Evolutionary conservation across 2,113 vertebrate species (phyloP).

Genomic region (Megaceryle maxima): DNA sequence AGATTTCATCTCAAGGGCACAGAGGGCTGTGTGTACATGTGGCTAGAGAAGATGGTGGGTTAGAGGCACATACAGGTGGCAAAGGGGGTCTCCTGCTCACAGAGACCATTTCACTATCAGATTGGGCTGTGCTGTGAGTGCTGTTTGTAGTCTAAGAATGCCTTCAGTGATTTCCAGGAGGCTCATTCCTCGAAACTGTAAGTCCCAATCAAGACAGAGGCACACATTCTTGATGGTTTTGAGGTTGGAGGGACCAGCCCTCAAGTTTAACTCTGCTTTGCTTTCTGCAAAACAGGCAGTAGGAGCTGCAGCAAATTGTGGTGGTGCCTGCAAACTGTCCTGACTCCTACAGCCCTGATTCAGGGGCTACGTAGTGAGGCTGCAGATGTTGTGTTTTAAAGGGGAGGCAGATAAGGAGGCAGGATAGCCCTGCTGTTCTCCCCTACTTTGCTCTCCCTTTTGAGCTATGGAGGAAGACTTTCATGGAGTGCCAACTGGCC

Average conservation of each 20-base stretch:
- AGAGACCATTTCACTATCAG: neutral
- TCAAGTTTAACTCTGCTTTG: neutral
- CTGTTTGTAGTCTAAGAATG: neutral
- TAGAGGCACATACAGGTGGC: neutral
- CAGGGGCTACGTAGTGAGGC: rapidly evolving
- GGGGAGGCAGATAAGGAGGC: neutral
- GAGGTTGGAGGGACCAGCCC: neutral
- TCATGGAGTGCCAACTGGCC: no score
- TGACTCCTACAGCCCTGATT: rapidly evolving
- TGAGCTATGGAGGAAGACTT: neutral
- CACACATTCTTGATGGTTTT: neutral
- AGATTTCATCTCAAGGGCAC: neutral
- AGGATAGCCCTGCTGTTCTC: neutral
- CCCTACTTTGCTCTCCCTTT: neutral
- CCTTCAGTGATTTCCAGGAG: neutral
- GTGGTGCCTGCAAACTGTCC: neutral
- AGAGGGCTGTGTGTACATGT: neutral
- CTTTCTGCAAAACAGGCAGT: neutral
- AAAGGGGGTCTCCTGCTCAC: neutral
- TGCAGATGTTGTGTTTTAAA: neutral
- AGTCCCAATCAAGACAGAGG: neutral
- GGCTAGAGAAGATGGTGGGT: neutral
- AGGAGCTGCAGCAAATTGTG: neutral
- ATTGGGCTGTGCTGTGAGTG: neutral
- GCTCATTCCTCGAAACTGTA: neutral